Base-by-base conservation (phyloP, 1,140 invertebrate genomes). In the Scaptomyza hsui region DNA sequence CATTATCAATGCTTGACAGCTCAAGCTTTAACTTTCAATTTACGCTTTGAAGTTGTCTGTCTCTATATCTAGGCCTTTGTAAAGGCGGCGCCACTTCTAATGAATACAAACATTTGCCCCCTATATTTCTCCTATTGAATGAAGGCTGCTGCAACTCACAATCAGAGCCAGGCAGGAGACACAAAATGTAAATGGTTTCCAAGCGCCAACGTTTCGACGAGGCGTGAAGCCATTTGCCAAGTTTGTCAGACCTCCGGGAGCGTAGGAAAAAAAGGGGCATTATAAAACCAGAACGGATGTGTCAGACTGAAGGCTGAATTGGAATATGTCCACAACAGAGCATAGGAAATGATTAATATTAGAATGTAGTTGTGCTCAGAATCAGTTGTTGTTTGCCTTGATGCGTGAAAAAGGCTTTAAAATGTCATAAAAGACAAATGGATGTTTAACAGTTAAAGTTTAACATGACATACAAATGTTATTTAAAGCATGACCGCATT, bases 31-130 rank as follows among this genome's bases (percentile, higher is more conserved):
- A 47, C 75, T 67, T 71, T 70, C 42, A 74, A 77, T 63, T 41
- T 73, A 41, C 42, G 19, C 81, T 85, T 86, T 85, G 73, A 80
- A 76, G 53, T 85, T 76, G 68, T 47, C 67, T 41, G 24, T 44
- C 9, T 49, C 12, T 9, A 4, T n/a, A 2, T 7, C 39, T 26
- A 6, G 10, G 19, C 35, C 56, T 47, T 16, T n/a, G 0, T 15
- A n/a, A 3, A 37, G 10, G 26, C 26, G 19, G 26, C 15, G 37
- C 44, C 45, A 32, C 19, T 35, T 7, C 52, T 76, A 63, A 76
- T 76, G 67, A 80, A 60, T 56, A 56, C 45, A 80, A 81, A 72
- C 60, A 70, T 48, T 10, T 18, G 13, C 41, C 29, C 18, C 4
- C 19, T n/a, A n/a, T 16, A 4, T 12, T 26, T 1, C 18, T 7